Conservation (phyloP, 2,797 vertebrate species). For the Trichosurus vulpecula region DNA sequence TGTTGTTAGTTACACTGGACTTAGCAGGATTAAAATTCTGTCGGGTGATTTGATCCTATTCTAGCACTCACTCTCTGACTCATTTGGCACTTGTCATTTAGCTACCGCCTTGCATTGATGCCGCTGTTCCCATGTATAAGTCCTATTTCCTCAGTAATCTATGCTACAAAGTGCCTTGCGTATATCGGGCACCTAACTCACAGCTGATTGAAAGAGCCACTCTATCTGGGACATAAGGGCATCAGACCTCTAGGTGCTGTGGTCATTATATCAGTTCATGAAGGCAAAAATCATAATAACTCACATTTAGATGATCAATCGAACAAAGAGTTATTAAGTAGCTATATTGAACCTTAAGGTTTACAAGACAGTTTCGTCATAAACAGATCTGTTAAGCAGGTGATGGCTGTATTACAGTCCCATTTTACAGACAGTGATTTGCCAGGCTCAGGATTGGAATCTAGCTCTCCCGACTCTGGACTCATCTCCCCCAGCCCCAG, state of each 20-base stretch:
- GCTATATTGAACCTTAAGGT: neutral
- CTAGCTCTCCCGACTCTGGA: neutral
- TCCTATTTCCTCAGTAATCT: neutral
- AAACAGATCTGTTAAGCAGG: neutral
- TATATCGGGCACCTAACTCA: neutral
- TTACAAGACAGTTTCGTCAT: neutral
- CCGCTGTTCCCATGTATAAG: neutral
- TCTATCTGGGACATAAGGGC: neutral
- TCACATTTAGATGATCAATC: neutral
- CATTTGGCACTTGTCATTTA: neutral
- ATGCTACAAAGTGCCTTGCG: neutral
- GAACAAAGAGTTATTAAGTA: neutral
- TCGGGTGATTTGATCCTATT: neutral
- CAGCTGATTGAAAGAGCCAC: neutral
- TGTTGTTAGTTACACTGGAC: neutral
- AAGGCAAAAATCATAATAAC: neutral
- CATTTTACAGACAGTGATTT: neutral
- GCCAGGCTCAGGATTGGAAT: neutral
- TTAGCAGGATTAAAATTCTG: neutral
- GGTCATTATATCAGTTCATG: neutral
- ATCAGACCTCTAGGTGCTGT: neutral
- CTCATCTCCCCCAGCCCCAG: neutral
- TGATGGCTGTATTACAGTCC: neutral
- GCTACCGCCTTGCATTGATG: neutral
- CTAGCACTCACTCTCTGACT: neutral